Evolutionary conservation across 2,797 vertebrate genomes (phyloP), one percentile per base, ranked within the genome.

Genomic region (Momotus momota): DNA sequence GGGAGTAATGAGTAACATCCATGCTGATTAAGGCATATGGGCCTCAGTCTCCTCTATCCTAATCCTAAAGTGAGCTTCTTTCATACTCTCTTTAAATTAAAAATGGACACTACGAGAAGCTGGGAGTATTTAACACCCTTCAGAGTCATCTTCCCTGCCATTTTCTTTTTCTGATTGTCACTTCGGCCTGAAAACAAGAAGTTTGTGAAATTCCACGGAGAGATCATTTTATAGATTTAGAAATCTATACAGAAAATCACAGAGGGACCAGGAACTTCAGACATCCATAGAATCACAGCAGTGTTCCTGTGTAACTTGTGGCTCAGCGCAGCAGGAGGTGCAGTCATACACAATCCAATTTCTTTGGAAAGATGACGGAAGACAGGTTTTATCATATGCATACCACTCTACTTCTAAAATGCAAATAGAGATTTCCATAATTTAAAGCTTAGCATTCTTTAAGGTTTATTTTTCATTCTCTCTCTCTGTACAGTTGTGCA

Each of bases 381-480:
- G 65, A 52, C n/a, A 83, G 31, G n/a, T 90, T 95, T 96, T 93
- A 88, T 93, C 71, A 94, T 70, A 88, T 0, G 0, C 65, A 25
- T 31, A 46, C 40, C 20, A 8, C 67, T 96, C 94, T 54, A 21
- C 49, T 95, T 96, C 96, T 96, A 77, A 96, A 95, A 97, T 96
- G 94, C 81, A 97, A 96, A 97, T 94, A 58, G 23, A 26, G 23
- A 55, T 92, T 81, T 96, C 89, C 75, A 95, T 95, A 92, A 96
- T 96, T 96, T 93, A 96, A 85, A 62, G 43, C 23, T 92, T 94
- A 43, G 25, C 1, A 22, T 81, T 88, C 91, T 95, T 93, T 89
- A 95, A 86, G 81, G 48, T 81, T 96, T 95, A 31, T 74, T 72
- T 96, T 96, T 95, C n/a, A 72, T 74, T 96, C 29, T 62, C 38